These are phyloP conservation scores for Salvelinus sp. DNA, from an alignment of 2,113 vertebrate species.

Conservation along the genomic window DNA sequence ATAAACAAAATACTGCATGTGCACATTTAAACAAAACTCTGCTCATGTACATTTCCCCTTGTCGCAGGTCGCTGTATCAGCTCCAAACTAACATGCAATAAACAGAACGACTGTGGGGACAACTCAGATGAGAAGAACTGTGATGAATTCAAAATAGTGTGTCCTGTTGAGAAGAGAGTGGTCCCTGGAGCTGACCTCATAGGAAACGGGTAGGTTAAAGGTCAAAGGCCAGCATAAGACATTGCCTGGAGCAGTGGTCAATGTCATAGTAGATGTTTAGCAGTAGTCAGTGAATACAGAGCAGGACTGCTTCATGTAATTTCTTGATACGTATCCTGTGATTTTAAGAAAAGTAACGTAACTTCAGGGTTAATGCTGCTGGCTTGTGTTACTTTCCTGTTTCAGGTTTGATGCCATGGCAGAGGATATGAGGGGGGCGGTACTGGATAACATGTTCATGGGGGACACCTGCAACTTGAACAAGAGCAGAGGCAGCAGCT, in stretches of 20 bases:
- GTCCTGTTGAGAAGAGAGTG: slow-evolving; percentile 57
- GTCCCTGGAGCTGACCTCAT: slow-evolving; percentile 81
- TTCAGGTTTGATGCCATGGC: slow-evolving; percentile 83
- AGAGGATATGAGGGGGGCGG: slow-evolving; percentile 76
- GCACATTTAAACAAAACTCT: background rate
- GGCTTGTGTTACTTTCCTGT: background rate
- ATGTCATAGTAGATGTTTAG: too few species aligned
- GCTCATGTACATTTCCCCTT: background rate
- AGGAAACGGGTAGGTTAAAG: slow-evolving; percentile 76
- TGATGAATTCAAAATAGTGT: slow-evolving; percentile 59
- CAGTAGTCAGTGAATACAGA: too few species aligned
- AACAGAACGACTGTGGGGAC: slow-evolving; percentile 91
- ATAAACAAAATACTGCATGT: background rate
- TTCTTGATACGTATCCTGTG: too few species aligned
- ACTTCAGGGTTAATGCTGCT: too few species aligned
- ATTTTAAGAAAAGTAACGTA: too few species aligned
- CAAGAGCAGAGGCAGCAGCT: slow-evolving; percentile 54
- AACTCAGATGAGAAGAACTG: slow-evolving; percentile 89
- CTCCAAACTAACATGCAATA: slow-evolving; percentile 80
- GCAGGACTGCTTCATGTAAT: too few species aligned
- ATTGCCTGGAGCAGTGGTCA: background rate
- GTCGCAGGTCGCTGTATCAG: slow-evolving; percentile 85
- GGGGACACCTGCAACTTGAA: slow-evolving; percentile 78
- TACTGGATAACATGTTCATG: slow-evolving; percentile 84
- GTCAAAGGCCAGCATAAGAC: background rate